Conservation (phyloP, 2,888 invertebrate species). For the Acleris emargana region DNA sequence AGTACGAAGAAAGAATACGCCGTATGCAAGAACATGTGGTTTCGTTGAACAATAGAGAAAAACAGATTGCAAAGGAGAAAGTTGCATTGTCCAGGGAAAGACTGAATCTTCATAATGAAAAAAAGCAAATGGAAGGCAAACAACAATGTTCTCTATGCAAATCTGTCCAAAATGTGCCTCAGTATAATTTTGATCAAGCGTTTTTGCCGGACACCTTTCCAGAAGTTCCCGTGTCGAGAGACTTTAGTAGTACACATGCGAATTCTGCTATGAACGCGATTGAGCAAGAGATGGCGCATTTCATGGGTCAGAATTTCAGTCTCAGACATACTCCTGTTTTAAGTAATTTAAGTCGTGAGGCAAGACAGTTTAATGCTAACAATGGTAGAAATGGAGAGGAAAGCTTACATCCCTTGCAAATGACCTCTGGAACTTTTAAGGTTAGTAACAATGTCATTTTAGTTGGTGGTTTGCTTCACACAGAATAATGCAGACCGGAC, state of each 20-base stretch:
- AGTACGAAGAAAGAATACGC: slow-evolving; percentile 83
- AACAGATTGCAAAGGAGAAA: slow-evolving; percentile 85
- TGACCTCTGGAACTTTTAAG: slow-evolving; percentile 54
- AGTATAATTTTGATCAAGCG: slow-evolving; percentile 51
- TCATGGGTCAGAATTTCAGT: slow-evolving; percentile 63
- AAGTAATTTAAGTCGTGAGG: slow-evolving; percentile 42
- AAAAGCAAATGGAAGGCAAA: slow-evolving; percentile 72
- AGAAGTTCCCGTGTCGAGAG: slow-evolving; percentile 61
- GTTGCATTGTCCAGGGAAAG: slow-evolving; percentile 84
- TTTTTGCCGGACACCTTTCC: slow-evolving; percentile 57
- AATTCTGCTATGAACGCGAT: slow-evolving; percentile 62
- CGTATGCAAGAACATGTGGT: slow-evolving; percentile 83
- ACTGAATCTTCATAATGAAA: slow-evolving; percentile 79
- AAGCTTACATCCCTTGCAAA: slow-evolving; percentile 44
- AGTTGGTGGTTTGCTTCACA: neutral
- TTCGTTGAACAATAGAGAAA: slow-evolving; percentile 81
- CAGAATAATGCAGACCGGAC: neutral
- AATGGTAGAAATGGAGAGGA: slow-evolving; percentile 39
- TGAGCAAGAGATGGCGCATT: slow-evolving; percentile 70
- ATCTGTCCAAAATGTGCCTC: slow-evolving; percentile 57
- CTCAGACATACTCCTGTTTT: slow-evolving; percentile 53
- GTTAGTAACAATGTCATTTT: slow-evolving; percentile 42
- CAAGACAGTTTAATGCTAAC: slow-evolving; percentile 20
- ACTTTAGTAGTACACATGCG: slow-evolving; percentile 57
- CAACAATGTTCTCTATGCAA: slow-evolving; percentile 74